Percentiles rank a stretch among this genome's conserved stretches.
phyloP scores from a whole-genome alignment of 2,797 vertebrate species.

The Smutsia gigantea region DNA sequence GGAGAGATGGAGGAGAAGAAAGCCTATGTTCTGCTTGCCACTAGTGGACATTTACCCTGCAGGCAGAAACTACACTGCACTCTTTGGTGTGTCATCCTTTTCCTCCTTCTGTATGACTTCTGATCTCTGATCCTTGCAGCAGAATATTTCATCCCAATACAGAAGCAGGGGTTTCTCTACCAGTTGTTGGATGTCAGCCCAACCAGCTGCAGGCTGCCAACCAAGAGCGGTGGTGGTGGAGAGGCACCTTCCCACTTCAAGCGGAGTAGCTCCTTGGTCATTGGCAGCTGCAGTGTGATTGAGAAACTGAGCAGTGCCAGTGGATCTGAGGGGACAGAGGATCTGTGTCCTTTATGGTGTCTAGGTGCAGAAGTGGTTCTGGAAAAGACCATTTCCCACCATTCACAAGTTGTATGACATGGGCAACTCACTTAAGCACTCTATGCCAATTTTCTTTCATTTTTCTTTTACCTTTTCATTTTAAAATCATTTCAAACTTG shows the following conservation, averaged over 20 bases:
- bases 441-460: neutral
- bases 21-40: neutral
- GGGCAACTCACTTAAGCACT: neutral
- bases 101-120: neutral
- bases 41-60: neutral
- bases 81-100: neutral
- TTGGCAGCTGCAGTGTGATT: neutral
- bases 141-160: neutral
- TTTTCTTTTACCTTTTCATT: neutral
- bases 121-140: too few species aligned
- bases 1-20: too few species aligned
- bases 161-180: neutral
- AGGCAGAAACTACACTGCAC: neutral
- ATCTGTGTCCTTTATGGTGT: neutral
- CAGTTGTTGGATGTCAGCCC: neutral
- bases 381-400: neutral
- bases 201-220: neutral
- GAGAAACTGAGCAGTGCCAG: neutral
- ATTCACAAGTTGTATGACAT: neutral
- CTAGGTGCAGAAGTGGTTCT: neutral
- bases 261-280: neutral
- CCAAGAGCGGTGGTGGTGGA: neutral
- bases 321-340: rapidly evolving
- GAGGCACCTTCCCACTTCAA: neutral
- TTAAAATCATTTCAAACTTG: neutral